A percentile compares a stretch with the other conserved stretches of the same genome.
Conservation (phyloP, 2,888 invertebrate species). For the Ennomos erosarius region DNA sequence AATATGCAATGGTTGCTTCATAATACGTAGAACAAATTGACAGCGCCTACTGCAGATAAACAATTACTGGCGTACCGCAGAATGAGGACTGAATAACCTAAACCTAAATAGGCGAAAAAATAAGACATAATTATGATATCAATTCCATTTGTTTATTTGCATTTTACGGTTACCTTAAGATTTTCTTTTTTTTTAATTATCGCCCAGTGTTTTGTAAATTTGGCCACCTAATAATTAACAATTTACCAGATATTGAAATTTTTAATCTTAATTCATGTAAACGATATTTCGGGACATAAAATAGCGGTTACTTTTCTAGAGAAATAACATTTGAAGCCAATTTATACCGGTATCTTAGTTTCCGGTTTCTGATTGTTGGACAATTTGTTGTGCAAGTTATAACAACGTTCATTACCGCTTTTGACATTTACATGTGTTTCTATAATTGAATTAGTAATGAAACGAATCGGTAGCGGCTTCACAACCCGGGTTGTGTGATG, state of each 20-base stretch:
- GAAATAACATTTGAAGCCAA: too few relatives aligned
- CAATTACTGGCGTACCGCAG: slow-evolving; percentile 21
- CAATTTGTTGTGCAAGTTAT: slow-evolving; percentile 48
- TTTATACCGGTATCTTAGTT: slow-evolving; percentile 3
- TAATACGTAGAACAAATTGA: slow-evolving; percentile 45
- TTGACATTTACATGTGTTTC: slow-evolving; percentile 78
- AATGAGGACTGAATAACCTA: slow-evolving; percentile 22
- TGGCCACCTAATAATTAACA: too few relatives aligned
- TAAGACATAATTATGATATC: too few relatives aligned
- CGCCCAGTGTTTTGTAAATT: too few relatives aligned
- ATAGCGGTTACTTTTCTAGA: too few relatives aligned
- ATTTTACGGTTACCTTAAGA: too few relatives aligned
- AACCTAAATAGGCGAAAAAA: background rate
- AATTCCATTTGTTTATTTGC: too few relatives aligned
- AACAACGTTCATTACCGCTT: slow-evolving; percentile 51
- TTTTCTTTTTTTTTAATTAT: too few relatives aligned
- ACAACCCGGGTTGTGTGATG: slow-evolving; percentile 52
- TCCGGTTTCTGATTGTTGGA: slow-evolving; percentile 35
- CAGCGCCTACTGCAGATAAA: slow-evolving; percentile 37
- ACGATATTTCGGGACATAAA: too few relatives aligned
- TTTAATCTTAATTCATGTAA: too few relatives aligned
- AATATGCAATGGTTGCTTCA: slow-evolving; percentile 54
- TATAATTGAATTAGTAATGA: slow-evolving; percentile 72
- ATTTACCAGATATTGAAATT: too few relatives aligned
- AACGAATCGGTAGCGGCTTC: slow-evolving; percentile 62